Evolutionary conservation across 2,888 invertebrate genomes (phyloP), one percentile per base, ranked within the genome.

Genomic region (Blastobasis lacticolella): DNA sequence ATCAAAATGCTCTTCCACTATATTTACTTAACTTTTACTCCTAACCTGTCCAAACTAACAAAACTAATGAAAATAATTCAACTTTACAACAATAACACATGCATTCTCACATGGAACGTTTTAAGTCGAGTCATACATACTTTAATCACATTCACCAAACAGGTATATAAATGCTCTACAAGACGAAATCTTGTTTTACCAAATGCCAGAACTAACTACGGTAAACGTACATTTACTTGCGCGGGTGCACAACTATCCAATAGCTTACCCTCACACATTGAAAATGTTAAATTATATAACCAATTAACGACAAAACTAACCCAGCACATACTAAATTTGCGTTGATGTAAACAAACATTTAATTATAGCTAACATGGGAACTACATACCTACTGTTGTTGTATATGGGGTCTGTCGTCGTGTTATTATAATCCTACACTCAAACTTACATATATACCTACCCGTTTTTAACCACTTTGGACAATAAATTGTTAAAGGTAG

Each of bases 1-100:
- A 52, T 52, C 7, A 49, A 52, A 44, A 37, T 46, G 7, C 43
- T 52, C 4, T 52, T 52, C 10, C 42, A 49, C 10, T 50, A 53
- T 45, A 41, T 38, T 1, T 53, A 50, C n/a, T 40, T 44, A 7
- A 53, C 48, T 41, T 37, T 45, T 40, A 50, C 53, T 6, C 6
- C 8, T 6, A 45, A 50, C 37, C 43, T 49, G 7, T 49, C 4
- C 46, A 36, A 7, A 36, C 7, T 23, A 36, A 46, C 36, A 23
- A 4, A 46, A 1, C 1, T 46, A 23, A 46, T 46, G 46, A 46
- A 46, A 1, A 46, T 46, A 6, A 36, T 1, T 23, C 37, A 46
- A 36, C 10, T 46, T 37, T 37, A 46, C 36, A 10, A 1, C 1
- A 4, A n/a, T 10, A 6, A 44, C 10, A 46, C 36, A 46, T 45